Percentiles rank a stretch among this genome's conserved stretches.
Evolutionary conservation across 2,797 vertebrate genomes (phyloP).

Genomic region (Phoeniculus purpureus): DNA sequence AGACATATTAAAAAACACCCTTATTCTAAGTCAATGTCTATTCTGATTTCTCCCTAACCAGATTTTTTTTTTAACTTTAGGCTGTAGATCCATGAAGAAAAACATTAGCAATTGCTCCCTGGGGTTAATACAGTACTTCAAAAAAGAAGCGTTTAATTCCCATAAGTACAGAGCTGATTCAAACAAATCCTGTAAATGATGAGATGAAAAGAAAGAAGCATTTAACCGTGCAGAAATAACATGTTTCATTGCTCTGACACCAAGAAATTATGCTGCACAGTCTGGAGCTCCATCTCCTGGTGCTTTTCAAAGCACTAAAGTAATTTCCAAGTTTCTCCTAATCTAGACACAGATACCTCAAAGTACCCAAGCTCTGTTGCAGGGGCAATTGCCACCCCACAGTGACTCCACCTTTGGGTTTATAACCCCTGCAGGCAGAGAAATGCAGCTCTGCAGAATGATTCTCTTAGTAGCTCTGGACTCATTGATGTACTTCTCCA

Average conservation of each 20-base stretch:
- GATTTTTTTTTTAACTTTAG: background rate
- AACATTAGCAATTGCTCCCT: constrained; percentile 23
- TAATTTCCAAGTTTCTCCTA: background rate
- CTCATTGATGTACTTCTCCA: background rate
- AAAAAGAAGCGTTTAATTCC: constrained; percentile 21
- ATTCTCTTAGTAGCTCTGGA: background rate
- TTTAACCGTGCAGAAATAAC: background rate
- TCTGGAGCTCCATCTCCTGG: constrained; percentile 66
- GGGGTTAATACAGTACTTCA: background rate
- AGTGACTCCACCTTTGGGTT: background rate
- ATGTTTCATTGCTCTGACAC: background rate
- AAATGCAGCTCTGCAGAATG: background rate
- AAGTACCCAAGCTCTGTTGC: background rate
- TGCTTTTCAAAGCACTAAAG: background rate
- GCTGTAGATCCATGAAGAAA: background rate
- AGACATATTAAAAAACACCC: background rate
- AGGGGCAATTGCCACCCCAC: background rate
- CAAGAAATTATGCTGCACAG: background rate
- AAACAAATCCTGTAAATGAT: constrained; percentile 36
- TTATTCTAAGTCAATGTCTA: background rate
- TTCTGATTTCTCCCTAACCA: background rate
- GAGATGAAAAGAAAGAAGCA: constrained; percentile 32
- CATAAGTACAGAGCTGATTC: constrained; percentile 5
- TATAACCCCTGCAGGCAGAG: background rate
- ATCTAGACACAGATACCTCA: background rate